Percentiles rank a stretch among this genome's conserved stretches.
These are phyloP conservation scores for Ichneumoninae sp. DNA, from an alignment of 2,888 invertebrate genomes.

Conservation along the genomic window DNA sequence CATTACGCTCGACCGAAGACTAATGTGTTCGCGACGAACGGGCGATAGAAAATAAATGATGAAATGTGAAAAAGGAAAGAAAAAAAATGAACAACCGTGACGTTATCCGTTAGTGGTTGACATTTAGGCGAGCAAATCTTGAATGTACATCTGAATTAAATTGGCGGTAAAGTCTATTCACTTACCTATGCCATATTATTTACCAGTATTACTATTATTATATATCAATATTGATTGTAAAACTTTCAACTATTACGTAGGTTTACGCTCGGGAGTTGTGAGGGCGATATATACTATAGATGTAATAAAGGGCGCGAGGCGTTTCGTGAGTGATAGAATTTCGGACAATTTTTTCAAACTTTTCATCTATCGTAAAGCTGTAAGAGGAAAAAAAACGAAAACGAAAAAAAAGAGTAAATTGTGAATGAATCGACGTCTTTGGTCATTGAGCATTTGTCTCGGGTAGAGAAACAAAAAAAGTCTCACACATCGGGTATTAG, in stretches of 20 bases:
- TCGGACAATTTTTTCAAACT: conserved; percentile 30
- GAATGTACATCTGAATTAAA: conserved; percentile 65
- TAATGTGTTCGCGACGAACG: conserved; percentile 8
- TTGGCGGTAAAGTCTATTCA: conserved; percentile 75
- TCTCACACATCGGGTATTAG: not conserved
- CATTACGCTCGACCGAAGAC: not conserved
- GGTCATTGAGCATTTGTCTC: not conserved
- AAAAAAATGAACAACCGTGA: not conserved
- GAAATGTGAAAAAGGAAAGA: not conserved
- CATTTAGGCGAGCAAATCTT: conserved; percentile 38
- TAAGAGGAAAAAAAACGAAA: not conserved
- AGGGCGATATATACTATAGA: conserved; percentile 13
- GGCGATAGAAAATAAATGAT: conserved; percentile 2
- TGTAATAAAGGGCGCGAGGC: not conserved
- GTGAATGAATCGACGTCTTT: not conserved
- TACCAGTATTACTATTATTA: conserved; percentile 83
- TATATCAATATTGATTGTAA: conserved; percentile 68
- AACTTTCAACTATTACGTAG: conserved; percentile 54
- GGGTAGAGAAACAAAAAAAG: conserved; percentile 1
- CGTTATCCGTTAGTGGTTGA: conserved; percentile 15
- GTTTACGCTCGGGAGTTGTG: conserved; percentile 41
- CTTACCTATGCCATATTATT: conserved; percentile 82
- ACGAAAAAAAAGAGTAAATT: not conserved
- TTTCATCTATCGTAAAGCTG: conserved; percentile 26
- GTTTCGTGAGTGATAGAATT: conserved; percentile 40